Evolutionary conservation across 2,888 invertebrate species (phyloP).

Genomic region (Ormyrus labotus): DNA sequence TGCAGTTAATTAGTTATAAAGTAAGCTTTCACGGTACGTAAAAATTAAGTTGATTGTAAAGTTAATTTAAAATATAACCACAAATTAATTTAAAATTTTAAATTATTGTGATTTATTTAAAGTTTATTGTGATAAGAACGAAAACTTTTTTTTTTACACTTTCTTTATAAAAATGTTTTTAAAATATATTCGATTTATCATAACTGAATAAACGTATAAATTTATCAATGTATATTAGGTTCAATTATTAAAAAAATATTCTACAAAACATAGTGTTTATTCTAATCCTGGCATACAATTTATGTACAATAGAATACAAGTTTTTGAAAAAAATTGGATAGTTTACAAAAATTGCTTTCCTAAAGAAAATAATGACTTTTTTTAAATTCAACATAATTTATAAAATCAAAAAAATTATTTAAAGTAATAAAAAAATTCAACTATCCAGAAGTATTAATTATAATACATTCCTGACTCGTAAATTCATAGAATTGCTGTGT

Average conservation of each 20-base stretch:
- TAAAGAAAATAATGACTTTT: constrained; percentile 38
- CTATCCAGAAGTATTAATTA: constrained; percentile 21
- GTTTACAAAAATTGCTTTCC: background rate
- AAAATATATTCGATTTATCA: background rate
- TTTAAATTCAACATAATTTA: constrained; percentile 46
- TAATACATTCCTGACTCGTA: constrained; percentile 28
- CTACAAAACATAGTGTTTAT: too few relatives aligned
- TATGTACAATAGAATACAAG: too few relatives aligned
- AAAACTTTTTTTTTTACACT: too few relatives aligned
- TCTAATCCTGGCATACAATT: too few relatives aligned
- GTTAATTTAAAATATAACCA: constrained; percentile 1
- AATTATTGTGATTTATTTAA: background rate
- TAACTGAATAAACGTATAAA: constrained; percentile 3
- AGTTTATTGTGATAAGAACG: background rate
- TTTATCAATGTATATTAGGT: background rate
- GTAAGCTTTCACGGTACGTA: background rate
- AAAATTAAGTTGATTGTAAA: constrained; percentile 1
- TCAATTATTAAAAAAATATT: constrained; percentile 8
- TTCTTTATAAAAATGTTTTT: background rate
- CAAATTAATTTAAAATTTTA: constrained; percentile 16
- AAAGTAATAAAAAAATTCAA: constrained; percentile 52
- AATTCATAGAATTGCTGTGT: constrained; percentile 59
- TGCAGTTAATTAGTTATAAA: background rate
- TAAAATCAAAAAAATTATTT: constrained; percentile 35
- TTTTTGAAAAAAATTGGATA: too few relatives aligned